Evolutionary conservation across 2,888 invertebrate species (phyloP).

Genomic region (Hemicrepidius hirtus): DNA sequence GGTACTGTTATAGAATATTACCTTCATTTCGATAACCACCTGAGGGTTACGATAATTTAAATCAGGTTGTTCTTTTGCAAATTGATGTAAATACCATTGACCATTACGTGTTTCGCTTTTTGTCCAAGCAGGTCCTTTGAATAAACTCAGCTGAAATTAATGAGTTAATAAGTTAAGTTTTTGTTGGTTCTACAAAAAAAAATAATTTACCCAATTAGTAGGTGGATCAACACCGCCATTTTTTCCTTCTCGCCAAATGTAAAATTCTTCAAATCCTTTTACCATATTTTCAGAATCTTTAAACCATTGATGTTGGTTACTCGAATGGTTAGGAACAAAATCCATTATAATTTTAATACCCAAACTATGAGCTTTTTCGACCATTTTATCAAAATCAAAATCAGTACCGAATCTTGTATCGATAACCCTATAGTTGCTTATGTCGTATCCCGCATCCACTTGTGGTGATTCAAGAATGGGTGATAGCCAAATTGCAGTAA

Average conservation of each 20-base stretch:
- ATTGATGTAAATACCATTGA: constrained; percentile 88
- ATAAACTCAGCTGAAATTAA: constrained; percentile 61
- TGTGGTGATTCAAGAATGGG: constrained; percentile 90
- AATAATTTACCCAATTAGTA: constrained; percentile 90
- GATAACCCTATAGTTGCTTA: constrained; percentile 84
- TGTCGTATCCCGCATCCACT: constrained; percentile 92
- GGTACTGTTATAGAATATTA: too few species aligned
- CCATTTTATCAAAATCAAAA: constrained; percentile 79
- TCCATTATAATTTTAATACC: constrained; percentile 73
- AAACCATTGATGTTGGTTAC: constrained; percentile 89
- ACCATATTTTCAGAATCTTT: constrained; percentile 77
- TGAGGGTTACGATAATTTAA: constrained; percentile 84
- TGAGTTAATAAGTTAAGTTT: constrained; percentile 40
- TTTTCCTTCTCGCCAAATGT: constrained; percentile 82
- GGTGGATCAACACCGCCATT: constrained; percentile 74
- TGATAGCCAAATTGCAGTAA: constrained; percentile 88
- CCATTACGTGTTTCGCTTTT: constrained; percentile 47
- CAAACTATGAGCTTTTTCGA: constrained; percentile 75
- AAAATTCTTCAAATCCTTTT: constrained; percentile 82
- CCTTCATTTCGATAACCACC: constrained; percentile 80
- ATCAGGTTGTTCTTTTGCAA: constrained; percentile 84
- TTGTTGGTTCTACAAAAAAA: too few species aligned
- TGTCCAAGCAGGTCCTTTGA: constrained; percentile 65
- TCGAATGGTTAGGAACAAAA: constrained; percentile 78
- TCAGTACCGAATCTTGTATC: constrained; percentile 84